phyloP scores from a whole-genome alignment of 1,140 invertebrate species.

The Pogonomyrmex californicus region DNA sequence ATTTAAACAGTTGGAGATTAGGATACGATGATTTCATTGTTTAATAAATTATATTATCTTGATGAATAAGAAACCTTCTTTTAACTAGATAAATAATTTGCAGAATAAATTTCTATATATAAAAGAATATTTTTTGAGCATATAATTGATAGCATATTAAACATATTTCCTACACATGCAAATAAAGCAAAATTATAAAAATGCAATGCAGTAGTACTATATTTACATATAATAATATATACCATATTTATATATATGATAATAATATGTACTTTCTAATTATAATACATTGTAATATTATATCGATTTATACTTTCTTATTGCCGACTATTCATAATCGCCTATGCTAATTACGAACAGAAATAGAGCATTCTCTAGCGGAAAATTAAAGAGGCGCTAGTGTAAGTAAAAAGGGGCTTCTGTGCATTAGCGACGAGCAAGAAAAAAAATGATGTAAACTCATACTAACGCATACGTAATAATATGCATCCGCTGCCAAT shows the following conservation, averaged over 20 bases:
- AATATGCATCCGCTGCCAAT: constrained; percentile 35
- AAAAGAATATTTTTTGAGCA: background rate
- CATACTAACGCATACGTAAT: background rate
- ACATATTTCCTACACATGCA: background rate
- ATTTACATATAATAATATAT: no score
- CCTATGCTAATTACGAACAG: background rate
- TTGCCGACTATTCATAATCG: background rate
- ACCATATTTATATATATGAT: no score
- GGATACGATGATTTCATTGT: background rate
- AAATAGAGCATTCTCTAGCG: background rate
- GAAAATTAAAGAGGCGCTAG: constrained; percentile 40
- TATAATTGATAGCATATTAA: background rate
- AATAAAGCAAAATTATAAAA: background rate
- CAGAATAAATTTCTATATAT: background rate
- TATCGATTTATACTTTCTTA: background rate
- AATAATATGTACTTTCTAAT: background rate
- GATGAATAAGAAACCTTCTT: background rate
- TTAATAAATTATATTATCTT: background rate
- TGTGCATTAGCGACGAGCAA: background rate
- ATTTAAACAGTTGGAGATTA: background rate
- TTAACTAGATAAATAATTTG: background rate
- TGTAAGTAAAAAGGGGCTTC: background rate
- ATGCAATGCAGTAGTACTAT: background rate
- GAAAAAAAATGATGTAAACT: constrained; percentile 2
- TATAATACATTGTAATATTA: background rate